Base-by-base conservation (phyloP, 2,888 invertebrate genomes). In the Agapostemon virescens region DNA sequence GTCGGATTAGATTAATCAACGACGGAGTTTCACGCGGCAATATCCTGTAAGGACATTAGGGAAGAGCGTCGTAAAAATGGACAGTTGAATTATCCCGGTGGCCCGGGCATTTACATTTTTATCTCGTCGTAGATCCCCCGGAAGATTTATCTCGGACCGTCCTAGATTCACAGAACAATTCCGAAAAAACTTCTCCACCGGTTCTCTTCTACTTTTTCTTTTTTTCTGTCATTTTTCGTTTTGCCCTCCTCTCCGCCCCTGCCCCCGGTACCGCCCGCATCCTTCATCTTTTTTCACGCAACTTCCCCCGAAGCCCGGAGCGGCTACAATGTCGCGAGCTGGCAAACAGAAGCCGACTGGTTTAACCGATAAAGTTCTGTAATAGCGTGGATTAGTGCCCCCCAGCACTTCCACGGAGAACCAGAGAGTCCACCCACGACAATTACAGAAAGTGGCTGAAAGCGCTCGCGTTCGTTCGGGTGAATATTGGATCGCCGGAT, bases 311-410 rank as follows among this genome's bases (percentile, higher is more conserved):
- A 11, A 11, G 17, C 30, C 26, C 23, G n/a, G 38, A 45, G 74
- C 61, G 30, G 74, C 74, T 76, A 80, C 74, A 45, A 33, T 55
- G 78, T 78, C 78, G 77, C 70, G 70, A 38, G 68, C 77, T 79
- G 73, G 77, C 80, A 85, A 83, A 82, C 77, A 79, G 63, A 75
- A 77, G 63, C 78, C 74, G 78, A 74, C 69, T 77, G 79, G 84
- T 82, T 85, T 79, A 84, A 74, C 67, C 82, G 78, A 85, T 85
- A 85, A 85, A 78, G 79, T 82, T 82, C 82, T 75, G 80, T 85
- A 85, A 85, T 84, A 81, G 77, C 69, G 75, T 49, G 85, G 85
- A 85, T 85, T 85, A 85, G 82, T 76, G 78, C 38, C 66, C 67
- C 58, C 70, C 36, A 40, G 77, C 80, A 72, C 69, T 83, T 74